Conservation (phyloP, 2,888 invertebrate species). For the Plusia festucae region DNA sequence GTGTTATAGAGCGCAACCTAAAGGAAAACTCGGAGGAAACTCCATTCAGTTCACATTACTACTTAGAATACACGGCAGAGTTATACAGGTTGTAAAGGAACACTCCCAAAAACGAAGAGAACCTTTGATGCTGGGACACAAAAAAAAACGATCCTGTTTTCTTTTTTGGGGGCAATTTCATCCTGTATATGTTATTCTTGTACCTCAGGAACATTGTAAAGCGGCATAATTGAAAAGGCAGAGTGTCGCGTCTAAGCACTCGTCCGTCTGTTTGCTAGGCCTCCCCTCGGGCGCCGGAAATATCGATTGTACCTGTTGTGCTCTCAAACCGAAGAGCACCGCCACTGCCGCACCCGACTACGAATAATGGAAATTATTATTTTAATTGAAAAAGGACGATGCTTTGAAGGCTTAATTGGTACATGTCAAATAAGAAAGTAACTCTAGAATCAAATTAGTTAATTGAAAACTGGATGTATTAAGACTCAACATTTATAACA, state of each 20-base stretch:
- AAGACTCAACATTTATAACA: no score
- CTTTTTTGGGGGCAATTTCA: no score
- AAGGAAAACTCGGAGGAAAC: constrained; percentile 1
- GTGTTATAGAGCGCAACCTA: neutral
- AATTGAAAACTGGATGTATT: no score
- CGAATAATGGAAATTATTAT: constrained; percentile 63
- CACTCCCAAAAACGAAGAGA: no score
- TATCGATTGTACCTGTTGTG: constrained; percentile 81
- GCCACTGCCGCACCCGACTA: constrained; percentile 51
- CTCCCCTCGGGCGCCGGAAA: constrained; percentile 67
- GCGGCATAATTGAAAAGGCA: constrained; percentile 56
- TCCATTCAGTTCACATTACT: neutral
- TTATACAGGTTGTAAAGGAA: constrained; percentile 34
- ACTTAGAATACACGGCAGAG: constrained; percentile 6
- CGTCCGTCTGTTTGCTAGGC: constrained; percentile 66
- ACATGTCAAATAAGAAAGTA: constrained; percentile 25
- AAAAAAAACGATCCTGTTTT: no score
- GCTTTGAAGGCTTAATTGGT: constrained; percentile 29
- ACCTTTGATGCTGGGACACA: no score
- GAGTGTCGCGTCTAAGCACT: constrained; percentile 71
- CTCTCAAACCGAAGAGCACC: constrained; percentile 56
- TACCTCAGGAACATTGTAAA: constrained; percentile 20
- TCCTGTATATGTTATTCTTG: no score
- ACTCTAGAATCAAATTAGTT: no score
- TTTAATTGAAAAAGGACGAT: constrained; percentile 59